Evolutionary conservation across 2,888 invertebrate species (phyloP), one percentile per base, ranked within the genome.

Genomic region (Zaprionus bogoriensis): DNA sequence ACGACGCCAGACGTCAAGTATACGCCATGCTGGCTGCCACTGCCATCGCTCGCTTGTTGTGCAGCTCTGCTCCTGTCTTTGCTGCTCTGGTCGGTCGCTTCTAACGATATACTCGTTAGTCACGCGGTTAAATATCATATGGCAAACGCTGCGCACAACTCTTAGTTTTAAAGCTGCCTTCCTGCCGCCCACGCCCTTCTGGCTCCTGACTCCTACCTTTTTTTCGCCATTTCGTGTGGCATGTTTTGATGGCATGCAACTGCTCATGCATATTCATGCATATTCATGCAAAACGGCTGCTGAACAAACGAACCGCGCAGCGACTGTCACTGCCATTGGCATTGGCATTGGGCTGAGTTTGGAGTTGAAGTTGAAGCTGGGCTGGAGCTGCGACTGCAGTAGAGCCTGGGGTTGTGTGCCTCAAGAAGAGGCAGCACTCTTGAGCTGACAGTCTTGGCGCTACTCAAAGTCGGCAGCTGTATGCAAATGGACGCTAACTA

Each of bases 181-280:
- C 23, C 47, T 27, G 4, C n/a, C 19, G 7, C 14, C 12, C 27
- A 9, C 14, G 20, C 19, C 20, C 7, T 45, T 28, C 30, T 44
- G 30, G 39, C n/a, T 36, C n/a, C 32, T 28, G 28, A 10, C 9
- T 3, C 10, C 1, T n/a, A 12, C 27, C 53, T 20, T 46, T n/a
- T 38, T 51, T 27, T 20, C 4, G 14, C 17, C 4, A 10, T 36
- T 41, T 25, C 12, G 69, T 69, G 59, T 76, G 79, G 79, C 73
- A 52, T 80, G 77, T 83, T 85, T 82, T 85, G 86, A 85, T 85
- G 86, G 83, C 77, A 73, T 82, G 65, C 65, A 77, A 79, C 85
- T 68, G 80, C 80, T 80, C 83, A 80, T 80, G 86, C 77, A 80
- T 80, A 80, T 80, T 80, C 83, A 80, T 80, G 86, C 77, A 80